phyloP scores from a whole-genome alignment of 2,888 invertebrate species.

The Notocelia uddmanniana region DNA sequence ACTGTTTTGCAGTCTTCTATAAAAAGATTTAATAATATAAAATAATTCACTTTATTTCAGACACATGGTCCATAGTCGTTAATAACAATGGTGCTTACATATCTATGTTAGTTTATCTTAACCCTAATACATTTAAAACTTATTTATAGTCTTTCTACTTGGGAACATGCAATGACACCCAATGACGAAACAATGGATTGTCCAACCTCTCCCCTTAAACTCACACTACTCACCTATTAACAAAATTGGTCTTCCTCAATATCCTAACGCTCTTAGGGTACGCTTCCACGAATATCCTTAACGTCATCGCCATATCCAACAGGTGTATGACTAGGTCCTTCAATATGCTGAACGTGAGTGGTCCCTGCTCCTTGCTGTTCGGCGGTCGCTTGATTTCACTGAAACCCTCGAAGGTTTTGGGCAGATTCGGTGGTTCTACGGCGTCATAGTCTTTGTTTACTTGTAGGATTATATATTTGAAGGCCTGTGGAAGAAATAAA shows the following conservation, averaged over 20 bases:
- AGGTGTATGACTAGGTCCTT: constrained; percentile 89
- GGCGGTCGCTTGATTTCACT: constrained; percentile 71
- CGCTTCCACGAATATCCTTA: constrained; percentile 89
- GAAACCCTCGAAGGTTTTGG: constrained; percentile 80
- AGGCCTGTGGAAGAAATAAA: constrained; percentile 64
- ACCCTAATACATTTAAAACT: too few species aligned
- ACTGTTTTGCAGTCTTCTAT: too few species aligned
- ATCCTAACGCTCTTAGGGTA: constrained; percentile 84
- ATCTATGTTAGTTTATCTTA: too few species aligned
- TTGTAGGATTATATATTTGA: constrained; percentile 81
- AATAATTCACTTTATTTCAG: too few species aligned
- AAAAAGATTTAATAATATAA: too few species aligned
- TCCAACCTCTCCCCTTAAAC: too few species aligned
- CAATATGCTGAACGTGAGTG: constrained; percentile 79
- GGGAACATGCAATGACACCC: too few species aligned
- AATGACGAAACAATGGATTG: too few species aligned
- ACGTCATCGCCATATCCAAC: constrained; percentile 89
- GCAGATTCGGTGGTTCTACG: constrained; percentile 76
- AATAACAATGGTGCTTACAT: too few species aligned
- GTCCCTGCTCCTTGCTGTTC: constrained; percentile 60
- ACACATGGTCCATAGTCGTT: too few species aligned
- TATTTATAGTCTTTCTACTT: too few species aligned
- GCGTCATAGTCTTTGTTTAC: constrained; percentile 80
- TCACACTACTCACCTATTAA: constrained; percentile 84
- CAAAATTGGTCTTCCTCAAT: constrained; percentile 86